Percentiles rank a stretch among this genome's conserved stretches.
Evolutionary conservation across 2,113 vertebrate species (phyloP).

Genomic region (Parotia lawesii): DNA sequence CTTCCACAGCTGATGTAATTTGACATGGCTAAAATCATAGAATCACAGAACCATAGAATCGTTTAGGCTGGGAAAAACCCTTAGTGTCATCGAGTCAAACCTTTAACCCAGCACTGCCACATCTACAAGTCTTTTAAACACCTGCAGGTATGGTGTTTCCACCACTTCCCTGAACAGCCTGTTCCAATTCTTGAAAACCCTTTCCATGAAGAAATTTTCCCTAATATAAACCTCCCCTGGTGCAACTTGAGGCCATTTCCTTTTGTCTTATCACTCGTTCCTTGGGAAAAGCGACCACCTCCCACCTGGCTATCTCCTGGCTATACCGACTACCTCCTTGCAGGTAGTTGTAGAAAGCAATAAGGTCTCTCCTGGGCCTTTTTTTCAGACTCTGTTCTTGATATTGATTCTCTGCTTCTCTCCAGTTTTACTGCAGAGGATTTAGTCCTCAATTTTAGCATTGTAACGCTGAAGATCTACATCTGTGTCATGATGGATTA

Average conservation of each 20-base stretch:
- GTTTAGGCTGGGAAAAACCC: neutral
- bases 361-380: neutral
- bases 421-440: neutral
- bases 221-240: neutral
- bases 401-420: neutral
- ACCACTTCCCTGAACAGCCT: neutral
- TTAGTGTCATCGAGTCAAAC: rapidly evolving
- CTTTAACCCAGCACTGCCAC: neutral
- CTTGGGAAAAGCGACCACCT: neutral
- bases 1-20: neutral
- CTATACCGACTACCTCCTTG: neutral
- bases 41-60: neutral
- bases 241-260: neutral
- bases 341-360: neutral
- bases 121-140: neutral
- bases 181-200: neutral
- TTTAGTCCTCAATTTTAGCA: neutral
- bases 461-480: neutral
- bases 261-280: neutral
- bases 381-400: neutral
- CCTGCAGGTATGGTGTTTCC: neutral
- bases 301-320: neutral
- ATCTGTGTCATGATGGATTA: neutral
- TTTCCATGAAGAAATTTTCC: neutral
- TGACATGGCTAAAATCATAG: neutral